These are phyloP conservation scores for Jaculus jaculus DNA, from an alignment of 2,113 vertebrate genomes.

Conservation along the genomic window DNA sequence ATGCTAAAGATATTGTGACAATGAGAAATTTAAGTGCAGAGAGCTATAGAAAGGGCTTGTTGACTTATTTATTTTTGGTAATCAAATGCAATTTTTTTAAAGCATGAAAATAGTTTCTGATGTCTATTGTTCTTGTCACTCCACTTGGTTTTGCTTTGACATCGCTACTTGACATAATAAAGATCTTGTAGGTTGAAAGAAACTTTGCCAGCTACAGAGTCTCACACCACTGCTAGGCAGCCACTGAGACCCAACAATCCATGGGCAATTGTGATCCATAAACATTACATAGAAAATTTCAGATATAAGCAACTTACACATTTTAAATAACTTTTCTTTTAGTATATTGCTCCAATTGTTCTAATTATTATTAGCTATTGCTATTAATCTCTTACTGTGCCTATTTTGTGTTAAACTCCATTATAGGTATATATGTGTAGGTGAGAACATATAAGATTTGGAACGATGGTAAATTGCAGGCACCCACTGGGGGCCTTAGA, in stretches of 20 bases:
- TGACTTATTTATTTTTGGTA: background rate
- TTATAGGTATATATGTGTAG: background rate
- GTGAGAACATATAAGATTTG: background rate
- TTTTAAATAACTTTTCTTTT: background rate
- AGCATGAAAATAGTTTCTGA: background rate
- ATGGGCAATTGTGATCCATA: too few relatives aligned
- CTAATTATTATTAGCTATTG: background rate
- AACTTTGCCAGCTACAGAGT: background rate
- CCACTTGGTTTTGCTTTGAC: slow-evolving; percentile 18
- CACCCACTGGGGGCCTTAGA: too few relatives aligned
- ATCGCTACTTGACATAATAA: slow-evolving; percentile 6
- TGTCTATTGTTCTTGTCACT: background rate
- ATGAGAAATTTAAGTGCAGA: background rate
- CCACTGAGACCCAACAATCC: background rate
- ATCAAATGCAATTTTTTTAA: background rate
- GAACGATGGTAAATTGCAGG: background rate
- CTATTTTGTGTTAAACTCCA: background rate
- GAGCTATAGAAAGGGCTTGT: background rate
- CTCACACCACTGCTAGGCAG: too few relatives aligned
- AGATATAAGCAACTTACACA: background rate
- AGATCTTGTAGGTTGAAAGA: background rate
- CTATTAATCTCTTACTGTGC: background rate
- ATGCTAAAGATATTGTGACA: background rate
- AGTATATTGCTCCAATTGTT: background rate
- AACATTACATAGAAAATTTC: background rate